Base-by-base conservation (phyloP, 2,888 invertebrate species). In the Tipula confusa region DNA sequence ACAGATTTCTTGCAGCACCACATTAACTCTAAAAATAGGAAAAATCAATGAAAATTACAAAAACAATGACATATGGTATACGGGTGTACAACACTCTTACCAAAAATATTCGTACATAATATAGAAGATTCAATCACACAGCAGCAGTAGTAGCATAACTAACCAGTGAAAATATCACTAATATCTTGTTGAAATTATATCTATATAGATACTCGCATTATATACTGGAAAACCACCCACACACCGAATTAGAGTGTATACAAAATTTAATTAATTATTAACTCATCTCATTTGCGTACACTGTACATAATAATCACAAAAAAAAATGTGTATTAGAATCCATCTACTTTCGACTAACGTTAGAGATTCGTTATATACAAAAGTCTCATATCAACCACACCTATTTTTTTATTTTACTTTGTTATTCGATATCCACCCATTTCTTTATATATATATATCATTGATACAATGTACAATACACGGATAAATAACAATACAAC, bases 341-440 rank as follows among this genome's bases (percentile, higher is more conserved):
- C 64, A 7, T 64, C 64, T 64, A 64, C 64, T 24, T 24, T 64
- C 64, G 7, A 64, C 9, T 64, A n/a, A n/a, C n/a, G n/a, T n/a
- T n/a, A 64, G 18, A 64, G 24, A 64, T 64, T 43, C n/a, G 24
- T 64, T 24, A 64, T 64, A 24, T 64, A 24, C n/a, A 3, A 64
- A 64, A 64, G 80, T 80, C 15, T 80, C 80, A 80, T 80, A 80
- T 80, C 80, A 80, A 80, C 80, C 80, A 80, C 80, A 80, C 80
- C 80, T 64, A 64, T 64, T 64, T 64, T 43, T 64, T 64, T 64
- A 64, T 64, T 64, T 64, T 64, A 64, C 64, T 64, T 64, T 64
- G 64, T 64, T 64, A 64, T 64, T 64, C 24, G 64, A 64, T 64
- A 64, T 64, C 64, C 64, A 64, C 64, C 64, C 64, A 64, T 64